Conservation (phyloP, 2,113 vertebrate species). For the Podarcis raffonei region DNA sequence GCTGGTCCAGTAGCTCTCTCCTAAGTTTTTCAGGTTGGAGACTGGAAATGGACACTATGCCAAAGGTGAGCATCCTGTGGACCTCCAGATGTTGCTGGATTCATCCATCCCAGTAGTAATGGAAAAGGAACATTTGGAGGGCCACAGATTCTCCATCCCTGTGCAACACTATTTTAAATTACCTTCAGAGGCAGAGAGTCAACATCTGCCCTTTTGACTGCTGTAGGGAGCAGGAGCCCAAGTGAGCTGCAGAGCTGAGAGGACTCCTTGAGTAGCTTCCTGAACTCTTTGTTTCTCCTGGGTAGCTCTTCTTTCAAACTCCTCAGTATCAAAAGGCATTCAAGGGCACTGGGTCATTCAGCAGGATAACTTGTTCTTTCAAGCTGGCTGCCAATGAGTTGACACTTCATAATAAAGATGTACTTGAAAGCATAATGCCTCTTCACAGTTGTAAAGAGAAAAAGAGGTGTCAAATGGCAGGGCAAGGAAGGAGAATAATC, state of each 20-base stretch:
- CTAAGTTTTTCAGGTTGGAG: not conserved
- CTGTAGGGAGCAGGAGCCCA: no score
- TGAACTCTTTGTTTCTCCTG: not conserved
- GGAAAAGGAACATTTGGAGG: no score
- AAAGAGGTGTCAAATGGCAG: not conserved
- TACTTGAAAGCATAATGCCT: not conserved
- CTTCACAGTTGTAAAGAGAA: not conserved
- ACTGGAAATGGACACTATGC: not conserved
- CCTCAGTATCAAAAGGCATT: not conserved
- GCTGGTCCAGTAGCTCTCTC: not conserved
- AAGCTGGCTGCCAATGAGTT: not conserved
- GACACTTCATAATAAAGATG: not conserved
- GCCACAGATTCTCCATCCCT: no score
- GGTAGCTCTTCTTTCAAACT: no score
- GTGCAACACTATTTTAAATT: no score
- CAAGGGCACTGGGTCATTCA: not conserved
- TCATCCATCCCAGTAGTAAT: no score
- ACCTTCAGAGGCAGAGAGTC: no score
- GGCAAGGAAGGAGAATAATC: not conserved
- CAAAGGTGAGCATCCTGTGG: not conserved
- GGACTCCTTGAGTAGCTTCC: not conserved
- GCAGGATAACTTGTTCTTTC: constrained; percentile 3
- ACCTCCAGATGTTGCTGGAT: no score
- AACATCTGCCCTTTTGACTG: no score
- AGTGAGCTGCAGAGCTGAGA: no score